Base-by-base conservation (phyloP, 2,113 vertebrate genomes). In the Edolisoma coerulescens region DNA sequence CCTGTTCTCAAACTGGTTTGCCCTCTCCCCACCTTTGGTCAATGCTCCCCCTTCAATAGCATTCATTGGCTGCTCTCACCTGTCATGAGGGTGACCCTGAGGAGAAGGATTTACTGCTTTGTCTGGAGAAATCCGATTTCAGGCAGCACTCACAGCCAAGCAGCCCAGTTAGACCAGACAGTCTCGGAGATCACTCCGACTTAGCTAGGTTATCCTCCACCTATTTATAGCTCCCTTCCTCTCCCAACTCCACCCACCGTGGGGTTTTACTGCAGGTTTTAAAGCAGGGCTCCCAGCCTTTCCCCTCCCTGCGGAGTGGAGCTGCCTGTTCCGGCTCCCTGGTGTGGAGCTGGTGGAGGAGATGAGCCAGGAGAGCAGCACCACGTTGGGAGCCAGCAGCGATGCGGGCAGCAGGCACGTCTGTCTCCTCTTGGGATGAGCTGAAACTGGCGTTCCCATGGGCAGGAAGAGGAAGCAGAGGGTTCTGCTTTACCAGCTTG, bases 171-270 rank as follows among this genome's bases (percentile, higher is more conserved):
- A 84, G 73, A 69, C 93, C 88, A 91, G 95, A 65, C 76, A 63
- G 93, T 63, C 81, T 71, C 42, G 22, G 89, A 93, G 93, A 95
- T 94, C 84, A 14, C 94, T 81, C 6, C 8, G 80, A 90, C 94
- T 97, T 96, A 97, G 92, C 91, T 21, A 6, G 84, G 96, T 97
- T 97, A 97, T 97, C 95, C 95, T 95, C 78, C 41, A 16, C 84
- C 95, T 97, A 97, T 97, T 97, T 97, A 97, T 97, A 97, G 97
- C 45, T 84, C 22, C 33, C 47, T 81, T 89, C 74, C 84, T 84
- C 54, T 91, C 33, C 76, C 91, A 84, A 2, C 91, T 89, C 93
- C 92, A 60, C 84, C 89, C 90, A 35, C 45, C 0, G 0, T 8
- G 61, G 84, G 79, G 71, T 56, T 94, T 93, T 68, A 60, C 80